These are phyloP conservation scores for Drosophila nr. perissopoda DNA, from an alignment of 2,888 invertebrate species.

Conservation along the genomic window DNA sequence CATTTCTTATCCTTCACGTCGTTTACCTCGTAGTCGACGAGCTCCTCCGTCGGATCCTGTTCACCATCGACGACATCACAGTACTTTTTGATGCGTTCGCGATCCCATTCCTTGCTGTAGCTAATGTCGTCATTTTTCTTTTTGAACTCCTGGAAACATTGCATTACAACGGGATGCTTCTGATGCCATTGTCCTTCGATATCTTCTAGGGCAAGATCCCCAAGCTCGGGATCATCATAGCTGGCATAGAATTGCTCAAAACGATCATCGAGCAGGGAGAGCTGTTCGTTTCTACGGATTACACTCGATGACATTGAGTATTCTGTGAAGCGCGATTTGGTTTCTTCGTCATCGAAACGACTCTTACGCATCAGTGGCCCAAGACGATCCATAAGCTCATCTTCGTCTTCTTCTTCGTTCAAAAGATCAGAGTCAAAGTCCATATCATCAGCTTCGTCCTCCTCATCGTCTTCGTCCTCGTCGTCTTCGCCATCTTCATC, in stretches of 20 bases:
- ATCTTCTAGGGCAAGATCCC: constrained; percentile 95
- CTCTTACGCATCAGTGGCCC: constrained; percentile 85
- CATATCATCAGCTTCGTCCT: constrained; percentile 62
- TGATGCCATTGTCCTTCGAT: constrained; percentile 88
- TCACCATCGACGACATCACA: constrained; percentile 83
- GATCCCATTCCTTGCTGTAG: constrained; percentile 87
- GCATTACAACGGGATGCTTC: constrained; percentile 88
- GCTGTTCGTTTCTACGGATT: constrained; percentile 92
- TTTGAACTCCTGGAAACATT: constrained; percentile 91
- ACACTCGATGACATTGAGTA: constrained; percentile 98
- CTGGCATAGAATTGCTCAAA: constrained; percentile 94
- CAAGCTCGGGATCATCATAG: constrained; percentile 95
- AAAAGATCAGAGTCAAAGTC: constrained; percentile 77
- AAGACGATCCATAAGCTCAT: constrained; percentile 84
- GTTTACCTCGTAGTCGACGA: constrained; percentile 87
- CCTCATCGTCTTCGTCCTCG: constrained; percentile 70
- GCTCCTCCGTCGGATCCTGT: constrained; percentile 86
- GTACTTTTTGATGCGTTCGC: constrained; percentile 82
- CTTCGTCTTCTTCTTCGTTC: constrained; percentile 85
- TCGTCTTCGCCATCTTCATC: constrained; percentile 70
- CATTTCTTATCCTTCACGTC: constrained; percentile 89
- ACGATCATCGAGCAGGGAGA: constrained; percentile 92
- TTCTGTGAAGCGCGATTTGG: constrained; percentile 94
- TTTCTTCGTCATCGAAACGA: constrained; percentile 88
- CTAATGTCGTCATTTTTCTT: constrained; percentile 86